Percentiles rank a stretch among this genome's conserved stretches.
Evolutionary conservation across 2,113 vertebrate species (phyloP).

Genomic region (Corynorhinus townsendii): DNA sequence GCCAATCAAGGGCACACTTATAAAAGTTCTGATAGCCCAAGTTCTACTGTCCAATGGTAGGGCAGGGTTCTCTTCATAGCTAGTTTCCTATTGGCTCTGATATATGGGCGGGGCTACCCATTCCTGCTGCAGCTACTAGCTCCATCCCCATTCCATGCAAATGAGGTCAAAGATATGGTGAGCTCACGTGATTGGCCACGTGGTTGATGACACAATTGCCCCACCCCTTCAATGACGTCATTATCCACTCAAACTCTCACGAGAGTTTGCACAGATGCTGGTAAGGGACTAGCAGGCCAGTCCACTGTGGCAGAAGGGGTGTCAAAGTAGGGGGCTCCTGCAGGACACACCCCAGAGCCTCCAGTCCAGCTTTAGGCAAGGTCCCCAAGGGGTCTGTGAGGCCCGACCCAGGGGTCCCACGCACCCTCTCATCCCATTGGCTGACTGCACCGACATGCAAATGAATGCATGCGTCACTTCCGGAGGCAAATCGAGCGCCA

Average conservation of each 20-base stretch:
- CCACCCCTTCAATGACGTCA: neutral
- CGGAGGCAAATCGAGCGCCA: constrained; percentile 83
- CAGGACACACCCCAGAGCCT: neutral
- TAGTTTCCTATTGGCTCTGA: constrained; percentile 44
- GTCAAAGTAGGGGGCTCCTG: neutral
- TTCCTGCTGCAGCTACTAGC: neutral
- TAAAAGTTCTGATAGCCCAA: neutral
- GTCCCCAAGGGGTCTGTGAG: neutral
- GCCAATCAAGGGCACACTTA: constrained; percentile 6
- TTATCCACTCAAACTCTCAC: constrained; percentile 39
- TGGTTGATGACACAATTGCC: rapidly evolving
- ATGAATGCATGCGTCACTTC: constrained; percentile 80
- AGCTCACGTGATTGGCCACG: constrained; percentile 41
- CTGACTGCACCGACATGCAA: constrained; percentile 77
- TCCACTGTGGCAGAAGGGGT: neutral
- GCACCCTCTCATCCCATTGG: constrained; percentile 73
- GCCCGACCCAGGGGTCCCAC: constrained; percentile 36
- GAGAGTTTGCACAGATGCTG: constrained; percentile 48
- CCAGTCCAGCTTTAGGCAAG: neutral
- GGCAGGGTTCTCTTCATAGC: neutral
- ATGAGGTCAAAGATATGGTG: neutral
- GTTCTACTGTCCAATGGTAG: constrained; percentile 54
- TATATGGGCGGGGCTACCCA: constrained; percentile 17
- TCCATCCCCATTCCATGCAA: constrained; percentile 25
- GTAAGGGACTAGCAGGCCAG: neutral